Percentiles rank a stretch among this genome's conserved stretches.
phyloP scores from a whole-genome alignment of 2,888 invertebrate genomes.

The Melanostoma scalare region DNA sequence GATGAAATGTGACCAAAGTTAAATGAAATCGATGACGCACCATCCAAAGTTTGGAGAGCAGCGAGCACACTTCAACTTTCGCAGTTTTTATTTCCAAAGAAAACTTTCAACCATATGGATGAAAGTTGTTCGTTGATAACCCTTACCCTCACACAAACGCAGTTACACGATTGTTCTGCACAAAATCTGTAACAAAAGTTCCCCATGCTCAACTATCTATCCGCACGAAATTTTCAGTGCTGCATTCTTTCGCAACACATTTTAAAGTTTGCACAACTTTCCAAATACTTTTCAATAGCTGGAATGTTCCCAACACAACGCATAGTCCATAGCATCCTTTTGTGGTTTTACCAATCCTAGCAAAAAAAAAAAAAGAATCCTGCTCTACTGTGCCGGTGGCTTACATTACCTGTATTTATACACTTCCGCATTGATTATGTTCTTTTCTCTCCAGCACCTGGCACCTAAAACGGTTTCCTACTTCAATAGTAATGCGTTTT shows the following conservation, averaged over 20 bases:
- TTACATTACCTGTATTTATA: slow-evolving; percentile 19
- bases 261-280: slow-evolving; percentile 48
- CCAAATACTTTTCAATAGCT: slow-evolving; percentile 20
- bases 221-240: not conserved
- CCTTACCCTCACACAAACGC: not conserved
- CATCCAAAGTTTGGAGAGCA: slow-evolving; percentile 12
- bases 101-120: not conserved
- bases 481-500: slow-evolving; percentile 32
- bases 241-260: slow-evolving; percentile 39
- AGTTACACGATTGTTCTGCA: not conserved
- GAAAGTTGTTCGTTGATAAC: slow-evolving; percentile 19
- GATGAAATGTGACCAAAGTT: slow-evolving; percentile 24
- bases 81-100: not conserved
- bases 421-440: slow-evolving; percentile 45
- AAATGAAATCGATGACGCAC: slow-evolving; percentile 31
- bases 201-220: slow-evolving; percentile 11
- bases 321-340: too few relatives aligned
- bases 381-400: not conserved
- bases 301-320: slow-evolving; percentile 7
- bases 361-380: not conserved
- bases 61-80: slow-evolving; percentile 3
- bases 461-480: slow-evolving; percentile 13
- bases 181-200: slow-evolving; percentile 13
- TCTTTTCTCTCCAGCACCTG: slow-evolving; percentile 10
- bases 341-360: too few relatives aligned